Evolutionary conservation across 2,797 vertebrate species (phyloP), one percentile per base, ranked within the genome.

Genomic region (Ctenopoma kingsleyae): DNA sequence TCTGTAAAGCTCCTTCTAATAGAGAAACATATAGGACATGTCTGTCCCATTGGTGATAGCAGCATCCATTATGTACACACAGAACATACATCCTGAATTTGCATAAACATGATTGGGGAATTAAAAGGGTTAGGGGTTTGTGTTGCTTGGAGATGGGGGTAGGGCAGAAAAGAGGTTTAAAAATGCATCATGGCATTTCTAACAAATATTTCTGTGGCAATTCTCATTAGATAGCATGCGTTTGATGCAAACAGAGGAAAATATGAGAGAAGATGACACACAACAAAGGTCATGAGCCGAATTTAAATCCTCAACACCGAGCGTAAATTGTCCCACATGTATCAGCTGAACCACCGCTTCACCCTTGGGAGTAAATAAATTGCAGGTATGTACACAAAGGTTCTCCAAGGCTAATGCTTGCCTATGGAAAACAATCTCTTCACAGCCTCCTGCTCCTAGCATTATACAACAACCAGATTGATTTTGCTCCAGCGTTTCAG

Each of bases 91-190:
- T 80, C 82, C 76, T 48, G 61, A 82, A 91, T 92, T 91, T 86
- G 59, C 87, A 92, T 91, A 87, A 87, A 85, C 75, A 74, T 85
- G 86, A 88, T 88, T 67, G 67, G 71, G 75, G 80, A 82, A 84
- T 87, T 84, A 89, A 81, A 69, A 58, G 49, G 56, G 76, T 79
- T 76, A 59, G 53, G 79, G 71, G 81, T 77, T 71, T 74, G 67
- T 44, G 75, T 55, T 25, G 68, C 71, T 77, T 67, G 52, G 50
- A 68, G 60, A 41, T 0, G 12, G 66, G 75, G 81, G 77, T 9
- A 50, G 67, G 56, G 69, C 49, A 70, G 67, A 64, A 59, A 69
- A 15, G 25, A 62, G 74, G 20, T 81, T 83, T 81, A 73, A 71
- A 82, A 71, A 81, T 76, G 86, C 72, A 83, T 86, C 85, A 76